Base-by-base conservation (phyloP, 2,797 vertebrate species). In the Anguilla pacifica region DNA sequence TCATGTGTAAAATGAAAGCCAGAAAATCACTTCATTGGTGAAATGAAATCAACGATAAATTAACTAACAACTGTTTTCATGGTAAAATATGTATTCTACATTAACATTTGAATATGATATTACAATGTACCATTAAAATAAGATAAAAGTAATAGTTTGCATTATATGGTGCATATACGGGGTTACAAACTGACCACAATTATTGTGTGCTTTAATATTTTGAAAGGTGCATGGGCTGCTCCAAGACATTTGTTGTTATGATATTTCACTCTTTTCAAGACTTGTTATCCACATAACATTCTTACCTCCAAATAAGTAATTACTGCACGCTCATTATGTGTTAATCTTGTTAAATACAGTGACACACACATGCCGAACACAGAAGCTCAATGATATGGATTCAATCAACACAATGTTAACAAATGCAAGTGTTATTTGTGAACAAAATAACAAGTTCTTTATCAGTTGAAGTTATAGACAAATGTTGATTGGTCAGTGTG, bases 11-110 rank as follows among this genome's bases (percentile, higher is more conserved):
- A 67, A 61, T 72, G 81, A 87, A 81, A 70, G 31, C 81, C 59
- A 83, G 64, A 39, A 82, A 64, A 64, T 87, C 86, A 35, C 11
- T 87, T 81, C 31, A 84, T 83, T 53, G 15, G 39, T 83, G 17
- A 59, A 83, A 57, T 17, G 35, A 77, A 39, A 77, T 3, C 28
- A 39, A 43, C 28, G 72, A 13, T 39, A 43, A 77, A 39, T 4
- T 35, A 31, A 35, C 70, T 35, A 22, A 67, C 25, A 67, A 64
- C 19, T 49, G 43, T 82, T 25, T 82, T 43, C 51, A n/a, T 82
- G 43, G 19, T 51, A 25, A n/a, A 39, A 43, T 77, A 77, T 43
- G 15, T 43, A 19, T 77, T 22, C 39, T 77, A 43, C 28, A 74
- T 6, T 72, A 72, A 72, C 11, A 35, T 72, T 13, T 72, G 28